These are phyloP conservation scores for Montipora foliosa DNA, from an alignment of 64 coral and sea anemone species.

Conservation along the genomic window DNA sequence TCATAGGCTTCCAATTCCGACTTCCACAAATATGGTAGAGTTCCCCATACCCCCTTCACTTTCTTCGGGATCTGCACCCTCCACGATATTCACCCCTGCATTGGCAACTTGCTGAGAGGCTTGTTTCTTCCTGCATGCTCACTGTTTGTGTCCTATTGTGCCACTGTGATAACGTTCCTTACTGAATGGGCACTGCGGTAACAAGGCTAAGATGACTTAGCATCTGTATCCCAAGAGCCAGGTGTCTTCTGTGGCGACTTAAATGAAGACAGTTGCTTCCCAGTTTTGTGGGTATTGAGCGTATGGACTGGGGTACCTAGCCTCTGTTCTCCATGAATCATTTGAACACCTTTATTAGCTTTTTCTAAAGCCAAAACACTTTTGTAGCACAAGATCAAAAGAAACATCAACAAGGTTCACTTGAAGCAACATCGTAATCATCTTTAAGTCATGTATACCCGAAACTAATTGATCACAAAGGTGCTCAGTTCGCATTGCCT, in stretches of 20 bases:
- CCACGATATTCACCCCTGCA: neutral
- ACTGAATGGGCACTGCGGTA: slow-evolving; percentile 16
- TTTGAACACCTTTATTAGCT: slow-evolving; percentile 38
- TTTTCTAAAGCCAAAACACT: slow-evolving; percentile 22
- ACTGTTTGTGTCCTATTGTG: slow-evolving; percentile 24
- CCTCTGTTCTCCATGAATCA: slow-evolving; percentile 6
- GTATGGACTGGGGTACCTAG: neutral
- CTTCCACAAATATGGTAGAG: slow-evolving; percentile 6
- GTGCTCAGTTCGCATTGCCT: slow-evolving; percentile 35
- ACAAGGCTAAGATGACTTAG: neutral
- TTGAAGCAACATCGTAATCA: slow-evolving; percentile 22
- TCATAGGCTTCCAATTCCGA: slow-evolving; percentile 16
- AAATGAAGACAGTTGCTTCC: neutral
- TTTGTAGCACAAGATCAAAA: slow-evolving; percentile 18
- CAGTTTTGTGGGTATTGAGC: neutral
- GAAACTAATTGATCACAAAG: slow-evolving; percentile 15
- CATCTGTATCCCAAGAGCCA: neutral
- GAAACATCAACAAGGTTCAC: slow-evolving; percentile 3
- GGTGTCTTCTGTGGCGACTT: neutral
- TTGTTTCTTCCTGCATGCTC: slow-evolving; percentile 11
- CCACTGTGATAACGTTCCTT: slow-evolving; percentile 35
- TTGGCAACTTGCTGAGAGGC: slow-evolving; percentile 6
- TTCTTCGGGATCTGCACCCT: neutral
- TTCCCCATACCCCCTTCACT: slow-evolving; percentile 10
- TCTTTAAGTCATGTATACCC: slow-evolving; percentile 2